A percentile compares a stretch with the other conserved stretches of the same genome.
Conservation (phyloP, 2,797 vertebrate species). For the Agapornis canus region DNA sequence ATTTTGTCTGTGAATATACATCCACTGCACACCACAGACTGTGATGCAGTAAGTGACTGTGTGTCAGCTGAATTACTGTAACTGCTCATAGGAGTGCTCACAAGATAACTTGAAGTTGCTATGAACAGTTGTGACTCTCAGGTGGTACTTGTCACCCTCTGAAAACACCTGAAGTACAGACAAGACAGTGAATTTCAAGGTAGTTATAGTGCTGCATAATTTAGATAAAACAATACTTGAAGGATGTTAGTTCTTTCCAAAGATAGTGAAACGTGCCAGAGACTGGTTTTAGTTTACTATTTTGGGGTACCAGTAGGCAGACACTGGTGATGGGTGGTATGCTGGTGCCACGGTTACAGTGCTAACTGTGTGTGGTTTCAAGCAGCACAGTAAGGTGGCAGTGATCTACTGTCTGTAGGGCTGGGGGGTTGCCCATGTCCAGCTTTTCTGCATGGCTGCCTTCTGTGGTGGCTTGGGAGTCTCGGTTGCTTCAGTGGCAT, state of each 20-base stretch:
- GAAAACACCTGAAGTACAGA: no score
- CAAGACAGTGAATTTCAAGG: rapidly evolving
- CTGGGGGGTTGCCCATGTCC: neutral
- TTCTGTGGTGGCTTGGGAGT: no score
- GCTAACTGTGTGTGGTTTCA: rapidly evolving
- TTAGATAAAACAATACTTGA: neutral
- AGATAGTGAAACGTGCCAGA: rapidly evolving
- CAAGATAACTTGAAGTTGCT: neutral
- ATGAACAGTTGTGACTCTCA: rapidly evolving
- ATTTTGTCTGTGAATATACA: neutral
- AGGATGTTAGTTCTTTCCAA: neutral
- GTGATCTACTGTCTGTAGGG: rapidly evolving
- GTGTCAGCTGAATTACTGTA: neutral
- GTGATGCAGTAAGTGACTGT: neutral
- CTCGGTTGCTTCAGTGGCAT: rapidly evolving
- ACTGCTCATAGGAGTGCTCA: rapidly evolving
- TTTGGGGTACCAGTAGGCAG: rapidly evolving
- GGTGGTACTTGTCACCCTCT: neutral
- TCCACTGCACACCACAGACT: rapidly evolving
- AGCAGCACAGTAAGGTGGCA: rapidly evolving
- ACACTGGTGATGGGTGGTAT: rapidly evolving
- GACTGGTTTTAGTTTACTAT: rapidly evolving
- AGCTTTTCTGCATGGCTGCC: neutral
- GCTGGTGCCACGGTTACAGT: rapidly evolving
- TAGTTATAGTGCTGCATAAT: rapidly evolving